Evolutionary conservation across 1,140 invertebrate species (phyloP).

Genomic region (Drosophila malerkotliana): DNA sequence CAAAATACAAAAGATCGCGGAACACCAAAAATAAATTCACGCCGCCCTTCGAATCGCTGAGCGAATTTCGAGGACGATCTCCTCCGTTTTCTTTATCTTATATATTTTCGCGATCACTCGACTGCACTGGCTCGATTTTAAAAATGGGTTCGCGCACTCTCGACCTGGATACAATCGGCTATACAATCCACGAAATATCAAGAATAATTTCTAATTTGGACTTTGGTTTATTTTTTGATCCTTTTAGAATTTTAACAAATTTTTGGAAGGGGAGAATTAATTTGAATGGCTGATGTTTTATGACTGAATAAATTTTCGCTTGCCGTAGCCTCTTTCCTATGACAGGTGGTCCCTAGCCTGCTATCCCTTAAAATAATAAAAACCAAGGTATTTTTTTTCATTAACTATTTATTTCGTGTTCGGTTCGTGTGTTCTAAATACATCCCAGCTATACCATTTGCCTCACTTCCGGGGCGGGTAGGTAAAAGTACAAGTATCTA

Average conservation of each 20-base stretch:
- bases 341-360: conserved; percentile 7
- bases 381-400: conserved; percentile 1
- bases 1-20: conserved; percentile 58
- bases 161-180: conserved; percentile 45
- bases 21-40: conserved; percentile 64
- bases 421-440: conserved; percentile 60
- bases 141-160: conserved; percentile 1
- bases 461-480: conserved; percentile 16
- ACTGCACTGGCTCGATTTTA: conserved; percentile 43
- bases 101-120: conserved; percentile 52
- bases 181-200: conserved; percentile 67
- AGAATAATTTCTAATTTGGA: conserved; percentile 70
- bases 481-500: conserved; percentile 31
- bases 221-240: conserved; percentile 75
- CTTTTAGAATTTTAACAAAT: conserved; percentile 81
- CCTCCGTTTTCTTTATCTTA: conserved; percentile 44
- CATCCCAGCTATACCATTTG: conserved; percentile 46
- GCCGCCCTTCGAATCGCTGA: conserved; percentile 56
- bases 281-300: conserved; percentile 70
- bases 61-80: conserved; percentile 45
- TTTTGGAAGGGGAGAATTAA: conserved; percentile 62
- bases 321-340: neutral
- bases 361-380: neutral
- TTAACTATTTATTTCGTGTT: conserved; percentile 53
- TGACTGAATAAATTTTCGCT: conserved; percentile 49